A percentile compares a stretch with the other conserved stretches of the same genome.
These are phyloP conservation scores for Phortica okadai DNA, from an alignment of 2,888 invertebrate species.

Conservation along the genomic window DNA sequence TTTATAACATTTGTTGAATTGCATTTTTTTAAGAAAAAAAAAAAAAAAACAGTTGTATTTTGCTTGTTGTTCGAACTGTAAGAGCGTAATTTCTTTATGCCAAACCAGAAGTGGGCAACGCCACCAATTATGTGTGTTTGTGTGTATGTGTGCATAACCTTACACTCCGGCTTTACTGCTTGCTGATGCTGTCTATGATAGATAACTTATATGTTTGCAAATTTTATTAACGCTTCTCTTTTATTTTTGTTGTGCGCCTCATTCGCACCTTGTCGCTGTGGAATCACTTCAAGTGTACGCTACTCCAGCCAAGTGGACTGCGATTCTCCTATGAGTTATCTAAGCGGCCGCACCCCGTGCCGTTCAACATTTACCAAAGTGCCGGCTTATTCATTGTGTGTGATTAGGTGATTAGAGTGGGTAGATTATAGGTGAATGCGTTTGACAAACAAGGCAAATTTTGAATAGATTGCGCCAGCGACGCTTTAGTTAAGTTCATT, in stretches of 20 bases:
- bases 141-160: neutral
- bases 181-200: neutral
- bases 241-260: constrained; percentile 12
- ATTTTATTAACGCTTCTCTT: constrained; percentile 13
- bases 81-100: too few species aligned
- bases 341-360: neutral
- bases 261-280: constrained; percentile 11
- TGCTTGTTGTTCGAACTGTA: too few species aligned
- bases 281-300: neutral
- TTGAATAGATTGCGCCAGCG: neutral
- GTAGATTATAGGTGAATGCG: neutral
- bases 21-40: too few species aligned
- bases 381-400: neutral
- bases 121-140: too few species aligned
- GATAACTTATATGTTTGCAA: neutral
- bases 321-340: neutral
- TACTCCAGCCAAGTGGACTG: constrained; percentile 1
- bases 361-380: neutral
- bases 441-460: neutral
- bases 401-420: constrained; percentile 17
- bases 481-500: neutral
- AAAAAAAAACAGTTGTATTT: too few species aligned
- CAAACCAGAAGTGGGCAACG: too few species aligned
- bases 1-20: neutral
- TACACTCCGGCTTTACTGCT: neutral